phyloP scores from a whole-genome alignment of 2,888 invertebrate species.

The Cephus rjabovi region DNA sequence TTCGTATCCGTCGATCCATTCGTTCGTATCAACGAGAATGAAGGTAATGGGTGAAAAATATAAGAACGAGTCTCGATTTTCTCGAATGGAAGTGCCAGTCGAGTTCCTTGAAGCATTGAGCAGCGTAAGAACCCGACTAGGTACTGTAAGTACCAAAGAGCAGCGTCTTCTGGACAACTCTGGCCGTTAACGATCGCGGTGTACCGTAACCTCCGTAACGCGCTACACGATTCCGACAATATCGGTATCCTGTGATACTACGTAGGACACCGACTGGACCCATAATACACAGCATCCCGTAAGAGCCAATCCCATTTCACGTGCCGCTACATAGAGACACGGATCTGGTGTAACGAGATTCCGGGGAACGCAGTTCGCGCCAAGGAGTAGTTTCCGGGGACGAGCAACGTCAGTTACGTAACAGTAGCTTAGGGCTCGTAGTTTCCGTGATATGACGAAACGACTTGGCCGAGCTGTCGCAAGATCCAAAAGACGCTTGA shows the following conservation, averaged over 20 bases:
- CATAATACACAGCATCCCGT: neutral
- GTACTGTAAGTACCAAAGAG: conserved; percentile 40
- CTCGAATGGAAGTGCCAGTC: conserved; percentile 32
- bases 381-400: neutral
- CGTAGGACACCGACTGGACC: neutral
- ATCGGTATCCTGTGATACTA: conserved; percentile 7
- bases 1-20: neutral
- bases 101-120: conserved; percentile 40
- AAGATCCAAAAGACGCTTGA: neutral
- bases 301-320: neutral
- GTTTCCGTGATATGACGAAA: neutral
- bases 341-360: neutral
- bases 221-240: conserved; percentile 46
- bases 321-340: neutral
- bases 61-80: conserved; percentile 26
- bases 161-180: conserved; percentile 30
- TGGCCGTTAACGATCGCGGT: conserved; percentile 51
- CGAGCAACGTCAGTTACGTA: neutral
- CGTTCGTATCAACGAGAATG: neutral
- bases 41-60: neutral
- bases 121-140: conserved; percentile 28
- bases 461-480: neutral
- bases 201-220: conserved; percentile 41
- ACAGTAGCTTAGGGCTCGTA: neutral
- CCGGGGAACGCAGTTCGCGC: neutral